phyloP scores from a whole-genome alignment of 2,113 vertebrate species.

The Urocitellus parryii region DNA sequence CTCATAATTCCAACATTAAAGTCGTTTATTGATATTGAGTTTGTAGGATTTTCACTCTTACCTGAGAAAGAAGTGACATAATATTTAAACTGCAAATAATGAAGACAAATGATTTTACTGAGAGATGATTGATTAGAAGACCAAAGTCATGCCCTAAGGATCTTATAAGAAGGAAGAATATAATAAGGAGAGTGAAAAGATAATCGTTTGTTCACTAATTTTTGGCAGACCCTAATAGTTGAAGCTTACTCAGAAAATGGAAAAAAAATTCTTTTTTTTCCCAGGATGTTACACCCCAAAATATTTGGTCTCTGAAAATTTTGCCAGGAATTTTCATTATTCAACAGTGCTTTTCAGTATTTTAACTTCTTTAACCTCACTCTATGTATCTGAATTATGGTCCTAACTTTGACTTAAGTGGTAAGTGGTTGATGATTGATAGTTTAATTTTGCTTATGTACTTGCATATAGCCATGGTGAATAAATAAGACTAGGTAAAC shows the following conservation, averaged over 20 bases:
- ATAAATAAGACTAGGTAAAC: conserved; percentile 62
- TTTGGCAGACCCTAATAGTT: neutral
- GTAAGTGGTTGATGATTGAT: conserved; percentile 60
- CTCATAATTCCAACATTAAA: neutral
- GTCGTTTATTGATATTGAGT: conserved; percentile 1
- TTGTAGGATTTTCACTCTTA: conserved; percentile 1
- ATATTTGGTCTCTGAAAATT: neutral
- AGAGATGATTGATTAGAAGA: neutral
- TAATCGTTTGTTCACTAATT: neutral
- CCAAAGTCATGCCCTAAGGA: neutral
- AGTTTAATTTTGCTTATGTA: conserved; percentile 61
- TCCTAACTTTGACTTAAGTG: conserved; percentile 44
- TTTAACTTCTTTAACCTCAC: conserved; percentile 31
- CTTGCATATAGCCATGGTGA: neutral
- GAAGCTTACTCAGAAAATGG: neutral
- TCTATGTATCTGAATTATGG: conserved; percentile 53
- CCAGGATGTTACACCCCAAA: neutral
- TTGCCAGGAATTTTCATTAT: conserved; percentile 30
- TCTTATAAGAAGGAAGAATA: neutral
- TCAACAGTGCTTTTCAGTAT: neutral
- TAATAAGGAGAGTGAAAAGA: neutral
- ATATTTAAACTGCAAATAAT: conserved; percentile 34
- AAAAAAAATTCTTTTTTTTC: neutral
- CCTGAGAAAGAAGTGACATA: neutral
- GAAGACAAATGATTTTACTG: neutral